Evolutionary conservation across 64 coral and sea anemone genomes (phyloP), one percentile per base, ranked within the genome.

Genomic region (Actinia equina): DNA sequence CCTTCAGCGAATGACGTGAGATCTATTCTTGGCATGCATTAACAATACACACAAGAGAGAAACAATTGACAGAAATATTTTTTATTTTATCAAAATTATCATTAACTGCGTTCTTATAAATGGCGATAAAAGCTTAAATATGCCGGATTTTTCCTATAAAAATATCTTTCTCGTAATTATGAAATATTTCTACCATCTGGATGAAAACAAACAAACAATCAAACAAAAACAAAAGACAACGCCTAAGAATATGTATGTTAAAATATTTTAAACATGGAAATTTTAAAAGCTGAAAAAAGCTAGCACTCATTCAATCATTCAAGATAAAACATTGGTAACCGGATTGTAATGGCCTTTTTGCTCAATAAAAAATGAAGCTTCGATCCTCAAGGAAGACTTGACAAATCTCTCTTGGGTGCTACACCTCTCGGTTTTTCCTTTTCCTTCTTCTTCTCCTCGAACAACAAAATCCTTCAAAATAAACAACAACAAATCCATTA

Each of bases 401-500:
- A 84, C 19, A 96, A 51, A 57, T 96, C 94, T 64, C 94, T 86
- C 76, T 96, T 96, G 5, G 94, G 94, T 23, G 94, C 91, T 10
- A 71, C 87, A 1, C 94, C 94, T 37, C 9, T 81, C 0, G 94
- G 94, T n/a, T 49, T 93, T 77, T 71, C 56, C 27, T 93, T 96
- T 79, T 86, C 91, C 53, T 96, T 95, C 83, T 92, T 95, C 62
- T 95, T 95, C 84, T 95, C 94, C 23, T 93, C 94, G 52, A 93
- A 93, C 86, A 88, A 88, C 19, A 96, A 89, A 43, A 96, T 96
- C 63, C 94, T 96, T 71, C 22, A 88, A 82, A 65, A 69, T 51
- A 13, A 90, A 52, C 17, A 86, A 46, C 11, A 2, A 67, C 3
- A 49, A 49, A 49, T 4, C 46, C 46, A 49, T 49, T 49, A 49